phyloP scores from a whole-genome alignment of 1,140 invertebrate species.

The Euschistus heros region DNA sequence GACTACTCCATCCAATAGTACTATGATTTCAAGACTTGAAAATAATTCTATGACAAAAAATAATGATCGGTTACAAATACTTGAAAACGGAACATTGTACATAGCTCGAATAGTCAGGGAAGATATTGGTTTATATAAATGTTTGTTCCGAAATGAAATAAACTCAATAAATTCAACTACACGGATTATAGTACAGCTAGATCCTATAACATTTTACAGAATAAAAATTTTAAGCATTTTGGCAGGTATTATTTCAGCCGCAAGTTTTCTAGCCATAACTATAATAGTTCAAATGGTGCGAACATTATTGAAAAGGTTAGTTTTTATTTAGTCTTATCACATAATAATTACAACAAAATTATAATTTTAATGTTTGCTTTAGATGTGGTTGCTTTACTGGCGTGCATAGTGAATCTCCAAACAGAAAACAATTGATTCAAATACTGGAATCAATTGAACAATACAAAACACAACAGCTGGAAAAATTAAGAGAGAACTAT shows the following conservation, averaged over 20 bases:
- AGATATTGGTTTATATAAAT: slow-evolving; percentile 80
- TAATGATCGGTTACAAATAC: slow-evolving; percentile 37
- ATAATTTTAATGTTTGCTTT: neutral
- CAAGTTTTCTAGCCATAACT: slow-evolving; percentile 65
- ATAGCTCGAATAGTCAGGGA: slow-evolving; percentile 53
- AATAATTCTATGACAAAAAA: slow-evolving; percentile 34
- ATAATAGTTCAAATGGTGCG: slow-evolving; percentile 62
- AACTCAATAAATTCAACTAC: slow-evolving; percentile 63
- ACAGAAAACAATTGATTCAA: slow-evolving; percentile 62
- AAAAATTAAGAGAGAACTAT: slow-evolving; percentile 81
- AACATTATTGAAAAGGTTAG: slow-evolving; percentile 58
- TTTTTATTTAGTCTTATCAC: slow-evolving; percentile 28
- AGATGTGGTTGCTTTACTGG: slow-evolving; percentile 30
- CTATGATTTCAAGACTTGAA: slow-evolving; percentile 7
- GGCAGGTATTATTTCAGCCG: slow-evolving; percentile 65
- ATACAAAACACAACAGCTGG: slow-evolving; percentile 79
- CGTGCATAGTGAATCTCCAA: slow-evolving; percentile 39
- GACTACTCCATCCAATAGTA: slow-evolving; percentile 15
- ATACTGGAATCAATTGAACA: slow-evolving; percentile 83
- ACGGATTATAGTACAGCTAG: slow-evolving; percentile 61
- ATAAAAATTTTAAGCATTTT: slow-evolving; percentile 74
- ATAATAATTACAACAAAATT: neutral
- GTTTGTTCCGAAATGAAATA: slow-evolving; percentile 61
- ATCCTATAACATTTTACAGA: slow-evolving; percentile 66
- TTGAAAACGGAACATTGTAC: slow-evolving; percentile 56